Evolutionary conservation across 2,888 invertebrate genomes (phyloP).

Genomic region (Apotomis turbidana): DNA sequence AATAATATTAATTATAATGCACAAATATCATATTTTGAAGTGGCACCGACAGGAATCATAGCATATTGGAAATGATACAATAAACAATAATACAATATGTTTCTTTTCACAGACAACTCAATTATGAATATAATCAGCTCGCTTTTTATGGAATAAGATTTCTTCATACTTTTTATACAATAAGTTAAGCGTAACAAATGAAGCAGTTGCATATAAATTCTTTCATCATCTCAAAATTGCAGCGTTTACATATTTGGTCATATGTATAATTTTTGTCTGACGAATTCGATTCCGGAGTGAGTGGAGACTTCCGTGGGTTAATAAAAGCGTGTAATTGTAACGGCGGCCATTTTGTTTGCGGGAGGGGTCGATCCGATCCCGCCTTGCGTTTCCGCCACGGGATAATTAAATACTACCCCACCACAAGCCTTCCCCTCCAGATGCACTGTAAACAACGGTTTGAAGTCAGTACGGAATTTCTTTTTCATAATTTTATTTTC

Average conservation of each 20-base stretch:
- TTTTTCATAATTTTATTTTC: slow-evolving; percentile 23
- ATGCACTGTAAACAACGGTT: slow-evolving; percentile 57
- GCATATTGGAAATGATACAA: too few relatives aligned
- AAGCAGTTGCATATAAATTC: slow-evolving; percentile 2
- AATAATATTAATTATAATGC: too few relatives aligned
- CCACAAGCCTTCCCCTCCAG: slow-evolving; percentile 71
- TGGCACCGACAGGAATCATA: too few relatives aligned
- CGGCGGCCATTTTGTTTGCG: slow-evolving; percentile 80
- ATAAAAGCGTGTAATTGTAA: slow-evolving; percentile 75
- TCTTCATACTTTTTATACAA: background rate
- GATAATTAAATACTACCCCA: slow-evolving; percentile 82
- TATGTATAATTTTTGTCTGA: slow-evolving; percentile 47
- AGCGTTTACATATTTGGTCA: slow-evolving; percentile 10
- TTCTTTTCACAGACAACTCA: background rate
- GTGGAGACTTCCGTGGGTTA: slow-evolving; percentile 63
- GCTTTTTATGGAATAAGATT: background rate
- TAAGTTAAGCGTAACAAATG: slow-evolving; percentile 5
- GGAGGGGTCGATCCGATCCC: slow-evolving; percentile 81
- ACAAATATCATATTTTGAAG: too few relatives aligned
- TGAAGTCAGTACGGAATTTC: slow-evolving; percentile 20
- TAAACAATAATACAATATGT: too few relatives aligned
- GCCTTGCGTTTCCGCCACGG: slow-evolving; percentile 78
- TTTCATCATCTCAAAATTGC: slow-evolving; percentile 3
- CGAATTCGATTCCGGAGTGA: slow-evolving; percentile 56
- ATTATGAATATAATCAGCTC: background rate